Evolutionary conservation across 2,888 invertebrate species (phyloP), one percentile per base, ranked within the genome.

Genomic region (Seira musarum): DNA sequence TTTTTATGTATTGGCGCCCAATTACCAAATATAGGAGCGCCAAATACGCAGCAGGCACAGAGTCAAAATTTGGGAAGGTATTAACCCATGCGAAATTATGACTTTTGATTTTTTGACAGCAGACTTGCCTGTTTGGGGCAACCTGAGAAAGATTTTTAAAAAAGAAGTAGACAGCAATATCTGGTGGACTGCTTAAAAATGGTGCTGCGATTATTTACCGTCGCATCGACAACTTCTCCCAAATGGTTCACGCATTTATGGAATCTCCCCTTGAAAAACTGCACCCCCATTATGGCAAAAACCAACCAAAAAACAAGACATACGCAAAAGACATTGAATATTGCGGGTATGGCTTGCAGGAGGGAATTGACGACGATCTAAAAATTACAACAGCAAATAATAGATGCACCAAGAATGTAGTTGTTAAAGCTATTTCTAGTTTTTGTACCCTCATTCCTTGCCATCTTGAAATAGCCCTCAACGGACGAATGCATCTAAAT

Each of bases 231-330:
- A 0, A 10, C 46, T 10, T 81, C 70, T 5, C 81, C 83, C 85
- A 93, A 92, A 46, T 92, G 92, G 89, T 97, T 93, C 68, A 95
- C 90, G 90, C 97, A 98, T 90, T 96, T 96, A 91, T 93, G 97
- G 91, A 98, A 97, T 90, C 96, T 96, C 81, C 98, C 98, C 87
- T 96, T 95, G 90, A 96, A 97, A 92, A 97, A 96, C 90, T 97
- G 97, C 63, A 97, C 97, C 84, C 97, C 97, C 96, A 97, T 96
- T 88, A 97, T 97, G 87, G 96, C 96, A 91, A 98, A 98, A 89
- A 98, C 97, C 87, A 98, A 93, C 98, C 98, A 98, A 91, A 98
- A 98, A 87, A 98, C 96, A 89, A 97, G 92, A 91, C 97, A 97
- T 88, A 98, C 98, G 89, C 97, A 92, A 88, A 97, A 92, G 85